Conservation (phyloP, 2,797 vertebrate species). For the Spea hammondii region DNA sequence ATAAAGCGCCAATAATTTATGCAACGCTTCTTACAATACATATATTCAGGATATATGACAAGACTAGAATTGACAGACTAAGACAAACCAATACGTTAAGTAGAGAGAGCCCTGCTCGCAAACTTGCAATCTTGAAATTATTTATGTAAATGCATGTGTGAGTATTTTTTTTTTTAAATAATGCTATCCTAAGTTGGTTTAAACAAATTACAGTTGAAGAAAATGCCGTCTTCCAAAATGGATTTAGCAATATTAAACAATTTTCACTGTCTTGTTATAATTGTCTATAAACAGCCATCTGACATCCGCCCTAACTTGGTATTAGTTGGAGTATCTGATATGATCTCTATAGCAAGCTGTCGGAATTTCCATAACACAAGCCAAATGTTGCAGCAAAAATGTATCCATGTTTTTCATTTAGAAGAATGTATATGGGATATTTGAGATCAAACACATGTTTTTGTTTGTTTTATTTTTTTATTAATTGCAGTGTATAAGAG, state of each 20-base stretch:
- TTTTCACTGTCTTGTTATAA: background rate
- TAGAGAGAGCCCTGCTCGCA: too few relatives aligned
- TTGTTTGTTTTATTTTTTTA: too few relatives aligned
- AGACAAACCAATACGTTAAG: too few relatives aligned
- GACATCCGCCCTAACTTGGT: constrained; percentile 25
- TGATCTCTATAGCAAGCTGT: constrained; percentile 12
- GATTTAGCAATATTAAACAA: background rate
- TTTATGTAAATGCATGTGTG: too few relatives aligned
- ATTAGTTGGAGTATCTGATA: constrained; percentile 13
- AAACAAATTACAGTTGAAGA: background rate
- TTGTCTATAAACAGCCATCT: constrained; percentile 30
- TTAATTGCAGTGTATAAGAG: too few relatives aligned
- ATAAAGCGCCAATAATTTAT: too few relatives aligned
- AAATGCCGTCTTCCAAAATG: background rate
- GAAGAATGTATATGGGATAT: background rate
- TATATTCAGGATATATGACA: too few relatives aligned
- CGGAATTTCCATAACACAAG: background rate
- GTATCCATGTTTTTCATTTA: background rate
- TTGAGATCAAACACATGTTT: background rate
- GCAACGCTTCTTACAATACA: too few relatives aligned
- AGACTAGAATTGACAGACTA: too few relatives aligned
- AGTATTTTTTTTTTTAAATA: too few relatives aligned
- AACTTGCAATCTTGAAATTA: too few relatives aligned
- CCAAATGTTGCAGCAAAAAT: constrained; percentile 1
- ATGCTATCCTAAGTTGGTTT: too few relatives aligned